Evolutionary conservation across 1,140 invertebrate genomes (phyloP), one percentile per base, ranked within the genome.

Genomic region (Teleogryllus occipitalis): DNA sequence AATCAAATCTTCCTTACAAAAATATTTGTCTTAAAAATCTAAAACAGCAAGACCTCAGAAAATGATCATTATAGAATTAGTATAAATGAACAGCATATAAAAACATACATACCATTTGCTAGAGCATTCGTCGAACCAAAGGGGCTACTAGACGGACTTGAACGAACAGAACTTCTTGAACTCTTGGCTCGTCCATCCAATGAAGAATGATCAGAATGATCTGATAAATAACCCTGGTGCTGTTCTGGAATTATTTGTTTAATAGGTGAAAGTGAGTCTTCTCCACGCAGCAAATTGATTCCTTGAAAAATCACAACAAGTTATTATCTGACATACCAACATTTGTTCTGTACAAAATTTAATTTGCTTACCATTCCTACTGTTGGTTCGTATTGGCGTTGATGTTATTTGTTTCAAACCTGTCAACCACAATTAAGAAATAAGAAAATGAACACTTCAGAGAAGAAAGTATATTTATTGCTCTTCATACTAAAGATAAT

Each of bases 121-220:
- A 79, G 46, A 8, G 73, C 77, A 22, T 80, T 76, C 27, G 77
- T 74, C n/a, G 76, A 78, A 0, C 65, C 80, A 78, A 78, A 75
- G 18, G 80, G 80, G 54, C 76, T 80, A 46, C 49, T 22, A 65
- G 48, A 54, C 15, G 80, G 80, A 75, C 80, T 80, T 49, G 80
- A 80, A 14, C 74, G 76, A 48, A 79, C 27, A 8, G 80, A 80
- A 21, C 76, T 77, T 21, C 47, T 54, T 21, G 75, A 77, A 75
- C 76, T 74, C 47, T 74, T 80, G 18, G 65, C 76, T 18, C 75
- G 76, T 18, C 75, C 80, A 48, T 72, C 80, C 49, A 49, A 72
- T 7, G 73, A 74, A 54, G 77, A 75, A 65, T 75, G 73, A 49
- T 77, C 76, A 21, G 80, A 80, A 46, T 78, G 76, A 47, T 80